phyloP scores from a whole-genome alignment of 2,797 vertebrate genomes.

The Synaphobranchus kaupii region DNA sequence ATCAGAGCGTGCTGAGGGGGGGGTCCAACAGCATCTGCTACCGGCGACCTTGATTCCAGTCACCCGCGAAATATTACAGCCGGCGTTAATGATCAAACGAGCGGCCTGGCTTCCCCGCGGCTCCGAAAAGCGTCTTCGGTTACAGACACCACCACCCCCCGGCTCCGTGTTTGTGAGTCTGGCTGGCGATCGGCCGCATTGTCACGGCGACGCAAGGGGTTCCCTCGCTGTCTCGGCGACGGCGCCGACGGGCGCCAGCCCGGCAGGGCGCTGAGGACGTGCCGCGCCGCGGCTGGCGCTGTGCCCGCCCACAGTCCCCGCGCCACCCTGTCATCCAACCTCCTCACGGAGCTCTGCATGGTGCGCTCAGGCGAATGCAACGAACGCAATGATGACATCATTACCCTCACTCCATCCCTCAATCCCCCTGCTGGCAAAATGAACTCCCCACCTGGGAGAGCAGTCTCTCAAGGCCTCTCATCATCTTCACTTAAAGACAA shows the following conservation, averaged over 20 bases:
- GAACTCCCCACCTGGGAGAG: not conserved
- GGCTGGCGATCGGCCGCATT: not conserved
- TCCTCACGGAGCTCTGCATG: constrained; percentile 6
- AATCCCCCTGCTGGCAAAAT: not conserved
- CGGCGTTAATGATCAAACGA: not conserved
- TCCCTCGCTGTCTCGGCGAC: constrained; percentile 40
- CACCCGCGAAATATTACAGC: not conserved
- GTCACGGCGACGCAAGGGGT: constrained; percentile 42
- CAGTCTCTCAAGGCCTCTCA: not conserved
- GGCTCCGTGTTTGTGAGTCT: not conserved
- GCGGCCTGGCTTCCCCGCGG: no score
- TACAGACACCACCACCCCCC: not conserved
- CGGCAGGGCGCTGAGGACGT: constrained; percentile 58
- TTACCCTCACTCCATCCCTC: not conserved
- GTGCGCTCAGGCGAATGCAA: constrained; percentile 34
- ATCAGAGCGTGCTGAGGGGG: not conserved
- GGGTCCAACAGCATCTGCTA: not conserved
- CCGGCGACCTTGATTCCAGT: not conserved
- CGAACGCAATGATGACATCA: constrained; percentile 36
- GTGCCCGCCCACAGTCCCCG: constrained; percentile 44
- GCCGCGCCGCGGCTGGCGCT: constrained; percentile 47
- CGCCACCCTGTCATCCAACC: constrained; percentile 41
- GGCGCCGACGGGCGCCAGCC: constrained; percentile 36
- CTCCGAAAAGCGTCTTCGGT: not conserved
- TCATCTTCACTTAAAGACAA: not conserved